Evolutionary conservation across 1,140 invertebrate genomes (phyloP).

Genomic region (Triops cancriformis): DNA sequence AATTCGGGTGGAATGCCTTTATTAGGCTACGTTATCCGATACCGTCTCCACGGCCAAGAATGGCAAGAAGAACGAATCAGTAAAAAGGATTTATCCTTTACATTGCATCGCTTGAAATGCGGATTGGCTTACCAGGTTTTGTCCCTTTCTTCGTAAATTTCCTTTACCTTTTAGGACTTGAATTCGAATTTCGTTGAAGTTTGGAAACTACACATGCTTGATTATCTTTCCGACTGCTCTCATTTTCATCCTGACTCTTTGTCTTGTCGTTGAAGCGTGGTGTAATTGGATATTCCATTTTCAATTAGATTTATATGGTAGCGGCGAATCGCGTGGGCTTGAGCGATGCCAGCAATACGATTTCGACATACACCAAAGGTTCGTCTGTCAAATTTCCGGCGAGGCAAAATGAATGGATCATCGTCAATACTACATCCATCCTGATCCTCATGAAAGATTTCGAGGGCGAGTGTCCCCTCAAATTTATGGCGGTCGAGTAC

Average conservation of each 20-base stretch:
- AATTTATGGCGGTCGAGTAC: background rate
- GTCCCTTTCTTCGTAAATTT: background rate
- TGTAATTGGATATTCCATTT: background rate
- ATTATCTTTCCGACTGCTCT: too few species aligned
- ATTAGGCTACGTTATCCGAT: slow-evolving; percentile 55
- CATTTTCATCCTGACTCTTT: background rate
- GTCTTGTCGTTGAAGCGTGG: background rate
- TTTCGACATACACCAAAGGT: background rate
- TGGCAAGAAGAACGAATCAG: slow-evolving; percentile 44
- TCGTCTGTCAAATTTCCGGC: background rate
- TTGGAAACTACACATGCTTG: too few species aligned
- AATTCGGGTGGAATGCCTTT: slow-evolving; percentile 57
- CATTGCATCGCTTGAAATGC: background rate
- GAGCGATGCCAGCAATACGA: background rate
- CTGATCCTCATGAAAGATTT: background rate
- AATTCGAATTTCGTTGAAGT: too few species aligned
- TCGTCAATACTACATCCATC: background rate
- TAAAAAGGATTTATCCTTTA: background rate
- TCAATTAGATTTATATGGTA: background rate
- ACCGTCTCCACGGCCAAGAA: slow-evolving; percentile 52
- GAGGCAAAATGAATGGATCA: background rate
- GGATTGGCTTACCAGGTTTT: background rate
- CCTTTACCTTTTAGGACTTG: background rate
- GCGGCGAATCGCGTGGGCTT: background rate
- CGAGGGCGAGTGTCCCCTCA: background rate